phyloP scores from a whole-genome alignment of 1,140 invertebrate species.

The Chelonus insularis region DNA sequence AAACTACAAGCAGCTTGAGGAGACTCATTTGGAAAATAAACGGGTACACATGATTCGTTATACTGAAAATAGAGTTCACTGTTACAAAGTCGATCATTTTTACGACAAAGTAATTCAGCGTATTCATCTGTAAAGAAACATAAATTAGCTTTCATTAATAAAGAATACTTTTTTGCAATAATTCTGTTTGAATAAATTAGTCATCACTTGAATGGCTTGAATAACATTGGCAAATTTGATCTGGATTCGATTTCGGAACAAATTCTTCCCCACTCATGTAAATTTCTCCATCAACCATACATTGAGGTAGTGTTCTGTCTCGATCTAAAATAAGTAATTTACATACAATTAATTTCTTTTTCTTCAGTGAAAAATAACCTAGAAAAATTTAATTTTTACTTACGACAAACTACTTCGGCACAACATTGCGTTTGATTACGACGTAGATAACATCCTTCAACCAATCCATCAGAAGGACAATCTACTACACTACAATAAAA shows the following conservation, averaged over 20 bases:
- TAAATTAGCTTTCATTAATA: neutral
- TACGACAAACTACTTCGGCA: too few relatives aligned
- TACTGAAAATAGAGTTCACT: conserved; percentile 23
- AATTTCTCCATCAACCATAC: conserved; percentile 38
- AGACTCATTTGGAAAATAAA: conserved; percentile 32
- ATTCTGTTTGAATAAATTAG: neutral
- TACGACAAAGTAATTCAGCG: conserved; percentile 40
- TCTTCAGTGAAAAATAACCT: too few relatives aligned
- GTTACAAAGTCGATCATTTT: conserved; percentile 25
- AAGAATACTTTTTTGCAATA: neutral
- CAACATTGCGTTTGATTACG: too few relatives aligned
- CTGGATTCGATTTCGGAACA: neutral
- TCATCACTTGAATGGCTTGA: conserved; percentile 35
- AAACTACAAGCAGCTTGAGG: conserved; percentile 33
- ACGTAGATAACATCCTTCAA: too few relatives aligned
- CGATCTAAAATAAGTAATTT: conserved; percentile 25
- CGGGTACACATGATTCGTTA: conserved; percentile 37
- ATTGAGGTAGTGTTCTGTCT: conserved; percentile 29
- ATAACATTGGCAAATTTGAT: conserved; percentile 35
- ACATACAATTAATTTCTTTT: neutral
- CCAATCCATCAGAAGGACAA: too few relatives aligned
- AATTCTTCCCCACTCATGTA: conserved; percentile 41
- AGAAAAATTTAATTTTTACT: too few relatives aligned
- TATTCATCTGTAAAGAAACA: conserved; percentile 42
- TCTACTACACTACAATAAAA: too few relatives aligned